Conservation (phyloP, 2,888 invertebrate species). For the Rhynchonema sp. region DNA sequence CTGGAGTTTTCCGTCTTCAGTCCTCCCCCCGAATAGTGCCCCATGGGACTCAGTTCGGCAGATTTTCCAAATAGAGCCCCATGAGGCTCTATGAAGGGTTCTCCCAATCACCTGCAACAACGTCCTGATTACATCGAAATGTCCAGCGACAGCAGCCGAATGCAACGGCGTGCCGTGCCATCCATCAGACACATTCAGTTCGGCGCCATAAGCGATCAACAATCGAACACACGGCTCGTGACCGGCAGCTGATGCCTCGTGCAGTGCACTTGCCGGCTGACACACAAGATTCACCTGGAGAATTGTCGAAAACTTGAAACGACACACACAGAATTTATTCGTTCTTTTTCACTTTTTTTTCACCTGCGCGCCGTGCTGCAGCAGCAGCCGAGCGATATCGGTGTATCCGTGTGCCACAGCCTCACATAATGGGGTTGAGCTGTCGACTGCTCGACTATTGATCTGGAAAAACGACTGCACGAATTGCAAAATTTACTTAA, state of each 20-base stretch:
- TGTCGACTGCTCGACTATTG: conserved; percentile 1
- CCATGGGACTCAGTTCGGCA: too few species aligned
- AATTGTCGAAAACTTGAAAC: too few species aligned
- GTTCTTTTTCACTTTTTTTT: too few species aligned
- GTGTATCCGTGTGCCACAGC: background rate
- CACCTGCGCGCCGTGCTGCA: background rate
- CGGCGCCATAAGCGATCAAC: conserved; percentile 1
- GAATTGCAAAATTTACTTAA: background rate
- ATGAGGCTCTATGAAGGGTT: too few species aligned
- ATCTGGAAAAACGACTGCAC: background rate
- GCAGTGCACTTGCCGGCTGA: conserved; percentile 1
- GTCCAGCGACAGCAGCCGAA: conserved; percentile 1
- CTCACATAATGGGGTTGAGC: conserved; percentile 4
- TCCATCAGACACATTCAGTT: conserved; percentile 3
- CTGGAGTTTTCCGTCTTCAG: too few species aligned
- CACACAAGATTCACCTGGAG: conserved; percentile 1
- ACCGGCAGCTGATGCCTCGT: conserved; percentile 4
- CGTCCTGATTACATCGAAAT: background rate
- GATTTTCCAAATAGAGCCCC: too few species aligned
- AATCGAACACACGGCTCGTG: background rate
- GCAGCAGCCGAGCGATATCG: background rate
- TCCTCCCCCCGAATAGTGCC: too few species aligned
- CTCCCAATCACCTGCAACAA: too few species aligned
- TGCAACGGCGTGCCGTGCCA: conserved; percentile 6
- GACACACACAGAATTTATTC: too few species aligned